A percentile compares a stretch with the other conserved stretches of the same genome.
These are phyloP conservation scores for Agrotis puta DNA, from an alignment of 2,888 invertebrate genomes.

Conservation along the genomic window DNA sequence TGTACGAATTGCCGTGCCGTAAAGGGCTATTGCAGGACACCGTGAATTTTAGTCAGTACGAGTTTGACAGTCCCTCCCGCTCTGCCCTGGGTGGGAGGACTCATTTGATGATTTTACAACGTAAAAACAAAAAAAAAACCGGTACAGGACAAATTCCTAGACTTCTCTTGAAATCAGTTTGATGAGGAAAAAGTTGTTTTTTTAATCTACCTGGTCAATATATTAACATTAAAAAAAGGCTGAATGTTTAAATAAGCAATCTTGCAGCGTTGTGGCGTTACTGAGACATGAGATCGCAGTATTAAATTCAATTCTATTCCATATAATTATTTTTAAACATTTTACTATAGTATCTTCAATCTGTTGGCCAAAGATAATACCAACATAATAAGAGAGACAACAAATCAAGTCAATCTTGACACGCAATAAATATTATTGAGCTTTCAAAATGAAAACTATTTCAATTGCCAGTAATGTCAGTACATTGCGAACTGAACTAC, in stretches of 20 bases:
- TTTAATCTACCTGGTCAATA: not conserved
- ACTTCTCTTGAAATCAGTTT: no score
- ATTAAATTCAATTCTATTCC: no score
- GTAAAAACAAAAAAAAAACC: no score
- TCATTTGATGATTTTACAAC: no score
- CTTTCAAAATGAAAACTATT: constrained; percentile 27
- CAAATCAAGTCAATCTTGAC: constrained; percentile 10
- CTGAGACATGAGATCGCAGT: not conserved
- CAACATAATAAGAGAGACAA: not conserved
- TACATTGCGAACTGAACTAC: constrained; percentile 10
- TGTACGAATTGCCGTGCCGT: no score
- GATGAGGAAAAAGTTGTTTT: no score
- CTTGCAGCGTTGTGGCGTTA: no score
- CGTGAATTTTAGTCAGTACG: no score
- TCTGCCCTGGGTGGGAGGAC: no score
- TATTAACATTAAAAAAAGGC: not conserved
- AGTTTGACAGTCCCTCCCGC: no score
- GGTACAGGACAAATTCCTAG: no score
- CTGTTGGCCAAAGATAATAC: not conserved
- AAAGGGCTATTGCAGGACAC: no score
- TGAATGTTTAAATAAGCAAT: not conserved
- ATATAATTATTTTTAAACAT: not conserved
- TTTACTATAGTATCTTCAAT: not conserved
- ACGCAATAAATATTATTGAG: constrained; percentile 18
- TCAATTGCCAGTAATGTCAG: constrained; percentile 7